Evolutionary conservation across 2,797 vertebrate species (phyloP).

Genomic region (Dallia pectoralis): DNA sequence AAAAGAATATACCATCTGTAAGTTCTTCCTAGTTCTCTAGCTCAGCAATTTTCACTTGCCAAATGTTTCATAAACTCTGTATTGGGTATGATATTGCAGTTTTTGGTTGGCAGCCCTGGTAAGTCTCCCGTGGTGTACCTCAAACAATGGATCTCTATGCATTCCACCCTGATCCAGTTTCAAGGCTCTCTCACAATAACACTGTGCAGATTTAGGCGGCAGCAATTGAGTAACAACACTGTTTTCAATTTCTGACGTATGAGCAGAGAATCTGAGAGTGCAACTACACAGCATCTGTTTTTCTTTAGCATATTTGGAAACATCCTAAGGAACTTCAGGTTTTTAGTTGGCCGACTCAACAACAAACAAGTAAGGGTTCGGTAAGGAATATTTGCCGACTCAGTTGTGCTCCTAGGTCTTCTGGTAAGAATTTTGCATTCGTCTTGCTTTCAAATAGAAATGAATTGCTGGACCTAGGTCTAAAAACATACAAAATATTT

Average conservation of each 20-base stretch:
- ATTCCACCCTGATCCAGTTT: neutral
- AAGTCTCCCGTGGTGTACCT: neutral
- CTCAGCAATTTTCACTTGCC: neutral
- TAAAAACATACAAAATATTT: neutral
- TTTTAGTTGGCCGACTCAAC: neutral
- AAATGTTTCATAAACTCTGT: neutral
- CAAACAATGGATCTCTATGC: neutral
- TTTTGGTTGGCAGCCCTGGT: no score
- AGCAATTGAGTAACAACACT: slow-evolving; percentile 32
- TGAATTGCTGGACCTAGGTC: neutral
- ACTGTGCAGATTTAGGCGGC: slow-evolving; percentile 11
- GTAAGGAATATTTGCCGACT: no score
- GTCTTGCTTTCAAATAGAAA: no score
- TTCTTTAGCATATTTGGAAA: slow-evolving; percentile 37
- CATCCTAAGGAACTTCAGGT: slow-evolving; percentile 24
- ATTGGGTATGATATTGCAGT: neutral
- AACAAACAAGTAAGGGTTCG: no score
- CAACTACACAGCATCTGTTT: slow-evolving; percentile 31
- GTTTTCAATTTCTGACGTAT: slow-evolving; percentile 46
- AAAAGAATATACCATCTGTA: neutral
- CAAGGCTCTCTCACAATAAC: neutral
- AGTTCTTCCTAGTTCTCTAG: neutral
- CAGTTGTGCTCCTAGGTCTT: no score
- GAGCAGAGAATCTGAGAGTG: slow-evolving; percentile 13
- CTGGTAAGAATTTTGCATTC: no score